Conservation (phyloP, 2,113 vertebrate genomes). For the Indicator maculatus region DNA sequence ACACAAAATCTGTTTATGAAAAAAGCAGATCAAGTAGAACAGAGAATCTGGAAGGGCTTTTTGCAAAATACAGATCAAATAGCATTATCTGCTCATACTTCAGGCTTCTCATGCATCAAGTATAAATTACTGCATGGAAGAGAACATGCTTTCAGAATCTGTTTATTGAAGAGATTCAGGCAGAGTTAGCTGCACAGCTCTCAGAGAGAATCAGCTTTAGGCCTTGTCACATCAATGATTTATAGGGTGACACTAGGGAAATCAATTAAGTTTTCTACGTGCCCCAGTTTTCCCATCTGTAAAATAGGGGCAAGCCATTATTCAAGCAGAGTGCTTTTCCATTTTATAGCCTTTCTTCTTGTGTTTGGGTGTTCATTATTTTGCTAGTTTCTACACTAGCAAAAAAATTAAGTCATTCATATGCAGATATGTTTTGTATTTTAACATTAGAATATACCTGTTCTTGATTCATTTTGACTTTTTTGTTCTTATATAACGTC, state of each 20-base stretch:
- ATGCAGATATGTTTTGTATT: neutral
- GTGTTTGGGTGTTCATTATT: neutral
- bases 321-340: conserved; percentile 15
- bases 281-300: conserved; percentile 54
- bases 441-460: neutral
- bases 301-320: conserved; percentile 52
- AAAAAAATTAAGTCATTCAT: neutral
- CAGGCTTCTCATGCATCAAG: conserved; percentile 40
- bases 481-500: neutral
- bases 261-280: conserved; percentile 56
- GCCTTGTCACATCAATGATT: conserved; percentile 72
- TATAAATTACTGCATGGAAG: conserved; percentile 52
- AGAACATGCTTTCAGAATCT: conserved; percentile 55
- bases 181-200: conserved; percentile 45
- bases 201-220: conserved; percentile 69
- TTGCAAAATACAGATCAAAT: conserved; percentile 46
- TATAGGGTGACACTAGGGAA: conserved; percentile 57
- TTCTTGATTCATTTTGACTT: neutral
- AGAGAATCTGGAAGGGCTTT: conserved; percentile 32
- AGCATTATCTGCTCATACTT: conserved; percentile 44
- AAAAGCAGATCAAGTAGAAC: conserved; percentile 13
- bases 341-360: neutral
- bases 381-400: neutral
- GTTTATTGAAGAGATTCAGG: conserved; percentile 50
- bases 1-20: conserved; percentile 36